Percentiles rank a stretch among this genome's conserved stretches.
phyloP scores from a whole-genome alignment of 2,888 invertebrate species.

The Cremastinae sp. region DNA sequence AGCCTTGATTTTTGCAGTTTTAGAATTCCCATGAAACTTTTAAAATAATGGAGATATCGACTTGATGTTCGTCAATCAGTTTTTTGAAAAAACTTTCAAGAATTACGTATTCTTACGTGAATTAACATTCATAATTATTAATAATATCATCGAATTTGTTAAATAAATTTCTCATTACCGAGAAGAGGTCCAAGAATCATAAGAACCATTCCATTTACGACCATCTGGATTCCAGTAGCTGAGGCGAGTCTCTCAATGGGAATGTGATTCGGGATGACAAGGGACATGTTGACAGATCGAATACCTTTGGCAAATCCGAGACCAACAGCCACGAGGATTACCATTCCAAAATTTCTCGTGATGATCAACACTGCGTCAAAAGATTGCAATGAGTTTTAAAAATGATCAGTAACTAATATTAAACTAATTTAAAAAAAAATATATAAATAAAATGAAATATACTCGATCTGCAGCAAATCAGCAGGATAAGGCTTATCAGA shows the following conservation, averaged over 20 bases:
- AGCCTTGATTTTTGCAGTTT: conserved; percentile 6
- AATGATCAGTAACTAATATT: too few species aligned
- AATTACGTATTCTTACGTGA: too few species aligned
- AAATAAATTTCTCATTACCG: conserved; percentile 81
- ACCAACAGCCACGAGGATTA: conserved; percentile 82
- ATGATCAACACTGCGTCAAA: conserved; percentile 78
- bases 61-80: too few species aligned
- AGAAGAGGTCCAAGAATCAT: conserved; percentile 84
- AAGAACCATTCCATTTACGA: conserved; percentile 85
- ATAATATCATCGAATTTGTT: too few species aligned
- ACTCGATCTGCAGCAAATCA: conserved; percentile 84
- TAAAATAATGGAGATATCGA: too few species aligned
- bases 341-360: conserved; percentile 72
- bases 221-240: conserved; percentile 87
- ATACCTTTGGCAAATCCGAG: conserved; percentile 87
- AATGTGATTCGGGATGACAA: conserved; percentile 86
- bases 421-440: background rate
- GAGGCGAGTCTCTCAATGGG: conserved; percentile 85
- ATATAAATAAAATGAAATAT: conserved; percentile 73
- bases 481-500: conserved; percentile 83
- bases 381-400: conserved; percentile 20
- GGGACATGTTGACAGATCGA: conserved; percentile 85
- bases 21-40: too few species aligned
- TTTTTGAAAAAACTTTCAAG: too few species aligned
- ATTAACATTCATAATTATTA: background rate